phyloP scores from a whole-genome alignment of 1,140 invertebrate species.

The Matsumurasca onukii region DNA sequence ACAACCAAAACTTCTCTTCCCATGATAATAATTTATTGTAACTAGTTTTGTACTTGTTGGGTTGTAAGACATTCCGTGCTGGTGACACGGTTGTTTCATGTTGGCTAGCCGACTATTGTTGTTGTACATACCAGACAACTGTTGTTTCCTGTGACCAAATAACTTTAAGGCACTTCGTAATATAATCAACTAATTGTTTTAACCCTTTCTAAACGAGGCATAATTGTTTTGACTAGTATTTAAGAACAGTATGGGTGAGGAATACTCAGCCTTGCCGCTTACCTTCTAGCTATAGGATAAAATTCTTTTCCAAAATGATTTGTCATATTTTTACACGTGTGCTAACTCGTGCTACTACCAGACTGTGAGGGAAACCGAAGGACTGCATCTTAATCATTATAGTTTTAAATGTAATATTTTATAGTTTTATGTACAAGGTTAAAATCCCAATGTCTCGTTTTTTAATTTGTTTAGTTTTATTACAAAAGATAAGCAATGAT shows the following conservation, averaged over 20 bases:
- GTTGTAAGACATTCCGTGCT: constrained; percentile 23
- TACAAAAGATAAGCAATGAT: background rate
- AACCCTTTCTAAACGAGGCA: background rate
- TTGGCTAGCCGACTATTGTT: constrained; percentile 13
- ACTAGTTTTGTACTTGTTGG: constrained; percentile 32
- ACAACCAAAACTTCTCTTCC: constrained; percentile 26
- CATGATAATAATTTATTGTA: constrained; percentile 30
- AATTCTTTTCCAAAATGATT: constrained; percentile 23
- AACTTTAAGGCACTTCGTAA: constrained; percentile 30
- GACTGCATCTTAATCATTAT: constrained; percentile 29
- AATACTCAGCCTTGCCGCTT: background rate
- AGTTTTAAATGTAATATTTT: background rate
- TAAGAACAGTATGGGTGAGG: background rate
- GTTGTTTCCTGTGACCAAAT: constrained; percentile 36
- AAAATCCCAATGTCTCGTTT: constrained; percentile 30
- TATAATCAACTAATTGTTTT: constrained; percentile 23
- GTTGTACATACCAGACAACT: constrained; percentile 29
- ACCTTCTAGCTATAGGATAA: background rate
- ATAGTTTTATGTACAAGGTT: constrained; percentile 21
- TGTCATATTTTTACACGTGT: constrained; percentile 22
- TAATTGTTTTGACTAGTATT: constrained; percentile 16
- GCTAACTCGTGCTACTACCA: constrained; percentile 15
- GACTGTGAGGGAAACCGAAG: constrained; percentile 28
- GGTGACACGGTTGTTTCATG: constrained; percentile 18
- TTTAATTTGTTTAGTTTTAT: constrained; percentile 29